Conservation (phyloP, 2,888 invertebrate genomes). For the Eugnorisma glareosa region DNA sequence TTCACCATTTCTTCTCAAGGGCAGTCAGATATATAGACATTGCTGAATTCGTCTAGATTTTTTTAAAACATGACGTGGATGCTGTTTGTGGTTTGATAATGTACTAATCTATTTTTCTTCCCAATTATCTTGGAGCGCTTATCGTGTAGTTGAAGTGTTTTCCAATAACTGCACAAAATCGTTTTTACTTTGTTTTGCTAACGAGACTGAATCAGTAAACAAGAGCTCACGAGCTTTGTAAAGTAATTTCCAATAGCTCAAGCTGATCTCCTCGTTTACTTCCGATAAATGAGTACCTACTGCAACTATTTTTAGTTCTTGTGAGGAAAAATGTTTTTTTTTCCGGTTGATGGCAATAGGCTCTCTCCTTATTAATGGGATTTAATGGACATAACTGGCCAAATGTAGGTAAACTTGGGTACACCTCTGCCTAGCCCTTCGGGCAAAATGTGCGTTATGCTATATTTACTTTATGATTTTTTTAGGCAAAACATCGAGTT, state of each 20-base stretch:
- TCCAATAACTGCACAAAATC: constrained; percentile 44
- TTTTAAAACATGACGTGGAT: too few relatives aligned
- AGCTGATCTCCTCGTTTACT: constrained; percentile 15
- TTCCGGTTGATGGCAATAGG: not conserved
- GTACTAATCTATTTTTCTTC: not conserved
- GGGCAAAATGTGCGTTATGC: not conserved
- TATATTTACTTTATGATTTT: too few relatives aligned
- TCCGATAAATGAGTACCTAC: not conserved
- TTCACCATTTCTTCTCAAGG: too few relatives aligned
- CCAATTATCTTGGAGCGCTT: constrained; percentile 28
- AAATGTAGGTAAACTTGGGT: not conserved
- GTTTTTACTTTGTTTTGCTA: constrained; percentile 27
- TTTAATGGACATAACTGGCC: not conserved
- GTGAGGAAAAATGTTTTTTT: not conserved
- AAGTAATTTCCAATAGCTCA: constrained; percentile 18
- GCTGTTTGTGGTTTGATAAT: too few relatives aligned
- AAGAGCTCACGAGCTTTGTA: constrained; percentile 22
- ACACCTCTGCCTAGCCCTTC: not conserved
- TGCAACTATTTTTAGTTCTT: not conserved
- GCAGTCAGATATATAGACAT: too few relatives aligned
- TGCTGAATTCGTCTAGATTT: too few relatives aligned
- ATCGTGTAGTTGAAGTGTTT: constrained; percentile 29
- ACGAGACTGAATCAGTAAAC: constrained; percentile 18
- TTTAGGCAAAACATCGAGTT: too few relatives aligned
- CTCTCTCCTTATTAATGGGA: not conserved